phyloP scores from a whole-genome alignment of 2,888 invertebrate species.

The Oscheius myriophilus region DNA sequence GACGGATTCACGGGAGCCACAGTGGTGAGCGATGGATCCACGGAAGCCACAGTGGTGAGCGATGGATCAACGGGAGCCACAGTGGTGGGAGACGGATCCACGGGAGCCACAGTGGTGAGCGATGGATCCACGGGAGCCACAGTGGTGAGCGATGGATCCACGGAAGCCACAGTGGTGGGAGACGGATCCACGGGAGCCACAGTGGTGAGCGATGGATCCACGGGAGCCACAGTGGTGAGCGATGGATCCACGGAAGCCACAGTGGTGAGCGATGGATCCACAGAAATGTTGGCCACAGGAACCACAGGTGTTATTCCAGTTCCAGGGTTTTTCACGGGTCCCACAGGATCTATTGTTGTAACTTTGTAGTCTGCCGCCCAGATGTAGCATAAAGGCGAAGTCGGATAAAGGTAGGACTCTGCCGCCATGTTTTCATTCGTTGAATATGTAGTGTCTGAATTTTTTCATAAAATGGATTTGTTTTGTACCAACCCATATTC shows the following conservation, averaged over 20 bases:
- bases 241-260: neutral
- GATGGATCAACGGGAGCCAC: too few relatives aligned
- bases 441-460: conserved; percentile 37
- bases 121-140: too few relatives aligned
- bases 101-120: too few relatives aligned
- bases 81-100: too few relatives aligned
- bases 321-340: neutral
- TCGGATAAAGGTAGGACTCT: conserved; percentile 38
- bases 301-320: neutral
- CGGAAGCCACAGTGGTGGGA: too few relatives aligned
- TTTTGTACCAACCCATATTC: conserved; percentile 43
- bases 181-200: neutral
- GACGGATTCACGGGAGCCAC: too few relatives aligned
- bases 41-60: too few relatives aligned
- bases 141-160: too few relatives aligned
- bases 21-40: too few relatives aligned
- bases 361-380: conserved; percentile 27
- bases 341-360: neutral
- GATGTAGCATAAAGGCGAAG: conserved; percentile 45
- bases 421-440: conserved; percentile 31
- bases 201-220: neutral
- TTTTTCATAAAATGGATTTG: too few relatives aligned
- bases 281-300: neutral
- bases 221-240: neutral
- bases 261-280: neutral